Evolutionary conservation across 2,888 invertebrate species (phyloP).

Genomic region (Biston betularia): DNA sequence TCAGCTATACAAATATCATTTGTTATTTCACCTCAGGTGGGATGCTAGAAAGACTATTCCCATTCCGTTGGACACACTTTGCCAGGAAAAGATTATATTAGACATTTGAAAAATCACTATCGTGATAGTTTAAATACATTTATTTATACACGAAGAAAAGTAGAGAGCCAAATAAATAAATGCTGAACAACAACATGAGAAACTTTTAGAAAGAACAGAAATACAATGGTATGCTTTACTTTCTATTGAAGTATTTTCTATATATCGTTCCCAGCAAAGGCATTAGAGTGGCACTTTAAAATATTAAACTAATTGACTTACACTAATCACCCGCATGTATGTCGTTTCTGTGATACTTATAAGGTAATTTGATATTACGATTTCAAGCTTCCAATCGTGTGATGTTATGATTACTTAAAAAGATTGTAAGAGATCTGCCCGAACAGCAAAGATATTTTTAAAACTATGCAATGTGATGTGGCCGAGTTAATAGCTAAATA

Average conservation of each 20-base stretch:
- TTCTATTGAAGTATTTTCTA: conserved; percentile 16
- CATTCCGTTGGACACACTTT: neutral
- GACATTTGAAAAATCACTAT: neutral
- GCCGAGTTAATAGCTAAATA: conserved; percentile 3
- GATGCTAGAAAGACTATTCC: conserved; percentile 41
- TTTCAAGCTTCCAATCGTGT: conserved; percentile 22
- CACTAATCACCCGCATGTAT: conserved; percentile 32
- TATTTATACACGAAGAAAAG: neutral
- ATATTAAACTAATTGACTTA: conserved; percentile 33
- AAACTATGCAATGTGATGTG: conserved; percentile 18
- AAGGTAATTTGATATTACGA: conserved; percentile 6
- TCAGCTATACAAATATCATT: conserved; percentile 24
- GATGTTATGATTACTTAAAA: conserved; percentile 13
- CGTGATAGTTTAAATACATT: neutral
- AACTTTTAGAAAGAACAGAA: conserved; percentile 14
- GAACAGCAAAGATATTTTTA: conserved; percentile 6
- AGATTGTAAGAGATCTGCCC: conserved; percentile 13
- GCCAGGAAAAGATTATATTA: neutral
- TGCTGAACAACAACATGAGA: conserved; percentile 2
- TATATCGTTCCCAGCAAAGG: conserved; percentile 29
- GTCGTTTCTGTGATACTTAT: conserved; percentile 19
- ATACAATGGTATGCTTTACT: conserved; percentile 34
- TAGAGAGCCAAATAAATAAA: conserved; percentile 10
- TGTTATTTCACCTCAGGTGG: conserved; percentile 52
- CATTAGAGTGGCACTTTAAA: conserved; percentile 38